Conservation (phyloP, 2,888 invertebrate genomes). For the Drosophila aldrichi region DNA sequence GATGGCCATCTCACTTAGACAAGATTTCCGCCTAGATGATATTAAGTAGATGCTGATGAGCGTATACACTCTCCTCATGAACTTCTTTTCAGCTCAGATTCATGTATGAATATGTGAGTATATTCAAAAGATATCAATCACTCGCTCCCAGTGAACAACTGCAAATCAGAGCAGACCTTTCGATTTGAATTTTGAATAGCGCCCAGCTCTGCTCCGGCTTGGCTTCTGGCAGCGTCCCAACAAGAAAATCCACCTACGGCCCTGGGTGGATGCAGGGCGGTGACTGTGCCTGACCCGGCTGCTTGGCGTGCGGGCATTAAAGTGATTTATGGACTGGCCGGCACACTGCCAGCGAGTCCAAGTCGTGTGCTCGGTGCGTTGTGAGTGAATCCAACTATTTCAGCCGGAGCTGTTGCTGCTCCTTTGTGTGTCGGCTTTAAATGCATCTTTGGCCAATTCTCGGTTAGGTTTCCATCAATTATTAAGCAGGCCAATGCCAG, state of each 20-base stretch:
- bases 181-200: constrained; percentile 14
- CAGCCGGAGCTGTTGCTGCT: constrained; percentile 30
- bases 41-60: constrained; percentile 3
- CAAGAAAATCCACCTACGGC: constrained; percentile 8
- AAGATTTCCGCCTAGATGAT: neutral
- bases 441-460: constrained; percentile 42
- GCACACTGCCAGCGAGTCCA: constrained; percentile 32
- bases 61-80: neutral
- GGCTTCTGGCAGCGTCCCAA: constrained; percentile 22
- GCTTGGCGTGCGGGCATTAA: constrained; percentile 37
- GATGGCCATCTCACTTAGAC: neutral
- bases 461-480: constrained; percentile 57
- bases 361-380: constrained; percentile 8
- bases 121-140: constrained; percentile 42
- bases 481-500: constrained; percentile 49
- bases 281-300: constrained; percentile 2
- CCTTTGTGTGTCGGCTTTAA: constrained; percentile 39
- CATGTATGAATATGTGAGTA: constrained; percentile 3
- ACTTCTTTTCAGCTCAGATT: neutral
- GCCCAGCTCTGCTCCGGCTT: neutral
- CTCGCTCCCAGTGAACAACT: constrained; percentile 25
- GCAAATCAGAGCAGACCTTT: constrained; percentile 24
- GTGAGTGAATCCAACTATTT: constrained; percentile 21
- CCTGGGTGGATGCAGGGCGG: neutral
- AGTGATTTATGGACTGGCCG: constrained; percentile 56